Evolutionary conservation across 2,888 invertebrate genomes (phyloP), one percentile per base, ranked within the genome.

Genomic region (Drosophila multiciliata): DNA sequence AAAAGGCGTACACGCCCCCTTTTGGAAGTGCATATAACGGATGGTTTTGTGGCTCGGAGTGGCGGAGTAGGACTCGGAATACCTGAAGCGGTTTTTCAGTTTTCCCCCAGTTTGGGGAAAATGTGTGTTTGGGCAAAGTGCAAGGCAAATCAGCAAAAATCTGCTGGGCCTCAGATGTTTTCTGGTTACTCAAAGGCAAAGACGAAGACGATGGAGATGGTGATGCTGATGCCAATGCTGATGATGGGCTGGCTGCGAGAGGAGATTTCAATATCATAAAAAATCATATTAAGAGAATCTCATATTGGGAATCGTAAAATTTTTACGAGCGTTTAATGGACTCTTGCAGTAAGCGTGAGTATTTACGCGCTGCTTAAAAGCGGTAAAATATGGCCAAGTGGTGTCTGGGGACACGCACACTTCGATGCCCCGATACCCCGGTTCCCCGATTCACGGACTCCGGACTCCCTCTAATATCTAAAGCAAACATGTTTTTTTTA

Each of bases 321-420:
- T 91, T 92, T 92, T 92, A 92, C 91, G 93, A 91, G 80, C 85
- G 91, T 92, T 92, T 92, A 93, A 92, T 92, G 92, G 92, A 90
- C 85, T 91, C 91, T 91, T 91, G 90, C 90, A 86, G 86, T 90
- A 88, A 86, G 83, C 89, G 86, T 82, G 87, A 87, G 88, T 88
- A 88, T 90, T 88, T 88, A 87, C 88, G 87, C 88, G 86, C 81
- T 84, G 90, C 84, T 86, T 89, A 87, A 88, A 84, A 88, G 84
- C 83, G 79, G 79, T 88, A 84, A 89, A 87, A 81, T 88, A 85
- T 87, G 83, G 77, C 85, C 79, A 83, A 86, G 82, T 83, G 87
- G 66, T 83, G 85, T 75, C 70, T 64, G 75, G 81, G 84, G 78
- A 65, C 72, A 66, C 49, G 63, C 63, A 62, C 59, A 57, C 77